Conservation (phyloP, 2,888 invertebrate genomes). For the Cryptophagus acutangulus region DNA sequence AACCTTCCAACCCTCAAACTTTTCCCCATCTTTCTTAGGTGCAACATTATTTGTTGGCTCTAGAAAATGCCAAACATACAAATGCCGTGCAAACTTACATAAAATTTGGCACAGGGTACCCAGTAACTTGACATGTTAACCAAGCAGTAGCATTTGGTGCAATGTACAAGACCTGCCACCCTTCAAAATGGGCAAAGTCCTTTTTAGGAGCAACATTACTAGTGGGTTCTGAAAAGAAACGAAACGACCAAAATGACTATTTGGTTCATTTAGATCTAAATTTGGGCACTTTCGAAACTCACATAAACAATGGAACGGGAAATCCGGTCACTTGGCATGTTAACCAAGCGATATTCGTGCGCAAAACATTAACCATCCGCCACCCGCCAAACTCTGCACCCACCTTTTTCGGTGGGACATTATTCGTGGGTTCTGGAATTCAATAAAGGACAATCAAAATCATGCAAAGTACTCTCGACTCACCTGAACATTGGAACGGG, state of each 20-base stretch:
- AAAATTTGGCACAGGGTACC: slow-evolving; percentile 52
- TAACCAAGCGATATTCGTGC: slow-evolving; percentile 55
- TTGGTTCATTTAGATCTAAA: no score
- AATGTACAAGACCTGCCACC: slow-evolving; percentile 59
- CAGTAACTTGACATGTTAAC: slow-evolving; percentile 59
- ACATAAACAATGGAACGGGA: slow-evolving; percentile 53
- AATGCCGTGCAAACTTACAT: slow-evolving; percentile 47
- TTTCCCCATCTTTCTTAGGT: slow-evolving; percentile 56
- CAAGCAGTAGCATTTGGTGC: slow-evolving; percentile 53
- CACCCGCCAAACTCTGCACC: slow-evolving; percentile 54
- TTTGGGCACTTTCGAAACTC: no score
- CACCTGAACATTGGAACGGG: slow-evolving; percentile 47
- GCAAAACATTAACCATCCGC: slow-evolving; percentile 55
- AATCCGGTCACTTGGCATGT: slow-evolving; percentile 57
- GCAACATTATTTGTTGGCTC: slow-evolving; percentile 61
- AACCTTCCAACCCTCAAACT: slow-evolving; percentile 56
- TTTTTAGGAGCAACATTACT: slow-evolving; percentile 61
- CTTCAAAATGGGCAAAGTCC: slow-evolving; percentile 52
- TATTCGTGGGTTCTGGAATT: slow-evolving; percentile 53
- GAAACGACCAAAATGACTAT: no score
- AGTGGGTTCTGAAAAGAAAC: slow-evolving; percentile 49
- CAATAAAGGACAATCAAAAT: slow-evolving; percentile 7
- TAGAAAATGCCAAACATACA: no score
- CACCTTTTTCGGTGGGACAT: slow-evolving; percentile 58
- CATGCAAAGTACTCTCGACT: slow-evolving; percentile 19